Base-by-base conservation (phyloP, 2,113 vertebrate genomes). In the Oncorhynchus clarkii region DNA sequence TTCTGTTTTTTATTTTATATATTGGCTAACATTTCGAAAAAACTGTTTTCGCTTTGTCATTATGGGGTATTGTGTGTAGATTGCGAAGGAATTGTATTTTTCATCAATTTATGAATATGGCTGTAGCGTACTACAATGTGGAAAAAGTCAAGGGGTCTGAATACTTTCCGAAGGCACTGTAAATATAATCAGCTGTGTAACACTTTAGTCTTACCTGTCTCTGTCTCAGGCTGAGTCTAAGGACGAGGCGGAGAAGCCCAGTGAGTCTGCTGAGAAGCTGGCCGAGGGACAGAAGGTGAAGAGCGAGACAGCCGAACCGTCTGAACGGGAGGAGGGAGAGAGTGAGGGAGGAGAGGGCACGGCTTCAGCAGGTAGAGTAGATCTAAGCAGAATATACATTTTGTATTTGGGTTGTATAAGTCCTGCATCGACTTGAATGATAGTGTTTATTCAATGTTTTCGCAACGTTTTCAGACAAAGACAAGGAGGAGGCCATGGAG, bases 211-310 rank as follows among this genome's bases (percentile, higher is more conserved):
- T 62, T 2, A 22, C 54, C 20, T 20, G 20, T 57, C 54, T 24
- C 59, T 20, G 31, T n/a, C 67, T 48, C 73, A 99, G 97, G 93
- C 90, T 9, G 96, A 99, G 89, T 92, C 31, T 54, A 98, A 96
- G 85, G 93, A 94, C 0, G 96, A 98, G 72, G 89, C 91, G 0
- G 92, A 94, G 83, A 94, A 93, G 75, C 89, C 89, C 16, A 90
- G 79, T 0, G 93, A 96, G 84, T 93, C 95, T 5, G 88, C 91
- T 0, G 96, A 97, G 80, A 98, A 97, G 77, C 74, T 31, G 0
- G 93, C 91, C 68, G 95, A 96, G 27, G 92, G 90, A 70, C 95
- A 96, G 29, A 94, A 89, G 67, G 74, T 86, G 0, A 89, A 87
- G 90, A 94, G 13, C 1, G 91, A 69, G 8, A 20, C 13, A 0